Conservation (phyloP, 2,888 invertebrate genomes). For the Hydrotaea diabolus region DNA sequence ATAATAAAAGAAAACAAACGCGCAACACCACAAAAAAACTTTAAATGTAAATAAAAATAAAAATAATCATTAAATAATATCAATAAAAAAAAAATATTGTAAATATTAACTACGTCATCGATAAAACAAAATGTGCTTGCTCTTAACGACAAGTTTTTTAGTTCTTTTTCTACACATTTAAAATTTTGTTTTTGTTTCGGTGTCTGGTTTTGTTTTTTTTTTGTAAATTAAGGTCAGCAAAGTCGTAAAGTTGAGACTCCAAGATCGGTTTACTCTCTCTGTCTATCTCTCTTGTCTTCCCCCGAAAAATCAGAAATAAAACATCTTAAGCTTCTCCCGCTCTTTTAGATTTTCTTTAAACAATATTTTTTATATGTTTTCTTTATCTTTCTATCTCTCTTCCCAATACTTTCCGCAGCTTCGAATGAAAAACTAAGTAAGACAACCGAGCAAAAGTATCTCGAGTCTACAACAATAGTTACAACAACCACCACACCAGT, state of each 20-base stretch:
- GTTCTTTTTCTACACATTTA: neutral
- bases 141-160: neutral
- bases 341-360: neutral
- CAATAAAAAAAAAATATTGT: neutral
- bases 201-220: neutral
- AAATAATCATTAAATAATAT: conserved; percentile 9
- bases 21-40: neutral
- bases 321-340: neutral
- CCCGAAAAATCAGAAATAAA: neutral
- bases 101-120: conserved; percentile 28
- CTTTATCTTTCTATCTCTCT: neutral
- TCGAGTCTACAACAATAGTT: neutral
- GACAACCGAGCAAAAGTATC: conserved; percentile 32
- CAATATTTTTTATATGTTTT: neutral
- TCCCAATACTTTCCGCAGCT: conserved; percentile 11
- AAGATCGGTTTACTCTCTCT: conserved; percentile 21
- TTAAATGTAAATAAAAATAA: conserved; percentile 14
- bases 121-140: neutral
- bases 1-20: too few relatives aligned
- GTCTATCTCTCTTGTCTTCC: neutral
- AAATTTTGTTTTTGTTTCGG: neutral
- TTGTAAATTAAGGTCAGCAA: conserved; percentile 61
- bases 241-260: conserved; percentile 44
- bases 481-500: conserved; percentile 18
- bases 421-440: conserved; percentile 10